Base-by-base conservation (phyloP, 2,888 invertebrate species). In the Meghimatium bilineatum region DNA sequence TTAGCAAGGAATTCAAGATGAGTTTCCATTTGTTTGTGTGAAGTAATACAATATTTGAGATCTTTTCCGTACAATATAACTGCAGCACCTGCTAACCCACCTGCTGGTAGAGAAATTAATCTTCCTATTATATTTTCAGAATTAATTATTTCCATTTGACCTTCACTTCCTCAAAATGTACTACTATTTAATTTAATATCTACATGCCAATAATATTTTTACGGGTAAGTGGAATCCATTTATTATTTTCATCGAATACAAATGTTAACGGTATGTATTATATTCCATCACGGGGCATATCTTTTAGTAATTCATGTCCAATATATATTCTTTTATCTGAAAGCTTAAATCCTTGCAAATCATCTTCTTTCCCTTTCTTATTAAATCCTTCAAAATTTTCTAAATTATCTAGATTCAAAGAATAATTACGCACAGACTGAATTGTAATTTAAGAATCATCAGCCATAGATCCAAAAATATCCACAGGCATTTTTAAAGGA, bases 121-220 rank as follows among this genome's bases (percentile, higher is more conserved):
- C 14, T 49, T 49, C 72, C 72, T 29, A 74, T 29, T 49, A 74
- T 49, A 49, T 44, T 74, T 74, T 49, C 72, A 49, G 72, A 74
- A 49, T 74, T 74, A 74, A 6, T 20, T 71, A 74, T n/a, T 49
- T 49, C n/a, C n/a, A 74, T 74, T 74, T 14, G 44, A 17, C 49
- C 49, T 49, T 17, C 49, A n/a, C 8, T 49, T 74, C 72, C 49
- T 44, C 49, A 49, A 74, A 74, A 44, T n/a, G 72, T 44, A 49
- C 29, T 74, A 29, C 29, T 1, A 0, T 49, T 49, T 74, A 74
- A 49, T 74, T 72, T 72, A 72, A 72, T 72, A 72, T 71, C 71
- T 44, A 72, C n/a, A 44, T 44, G n/a, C 71, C 71, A 72, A n/a
- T 72, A 38, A 44, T 72, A 72, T 72, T 72, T 44, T 72, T 72